phyloP scores from a whole-genome alignment of 2,113 vertebrate genomes.

The Beaufortia kweichowensis region DNA sequence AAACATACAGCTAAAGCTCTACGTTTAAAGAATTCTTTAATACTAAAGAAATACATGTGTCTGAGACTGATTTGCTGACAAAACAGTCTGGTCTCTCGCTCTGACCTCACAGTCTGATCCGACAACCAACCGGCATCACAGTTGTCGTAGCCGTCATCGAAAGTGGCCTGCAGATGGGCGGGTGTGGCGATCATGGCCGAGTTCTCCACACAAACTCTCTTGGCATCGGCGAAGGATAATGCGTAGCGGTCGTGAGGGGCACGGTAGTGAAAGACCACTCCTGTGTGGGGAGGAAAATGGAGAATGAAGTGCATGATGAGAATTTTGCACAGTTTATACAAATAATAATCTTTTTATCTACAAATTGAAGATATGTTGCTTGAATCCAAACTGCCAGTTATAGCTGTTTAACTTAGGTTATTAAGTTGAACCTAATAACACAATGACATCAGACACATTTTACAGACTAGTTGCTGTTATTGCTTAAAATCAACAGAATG shows the following conservation, averaged over 20 bases:
- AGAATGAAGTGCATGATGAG: background rate
- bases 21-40: background rate
- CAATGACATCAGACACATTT: too few species aligned
- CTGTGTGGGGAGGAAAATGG: conserved; percentile 63
- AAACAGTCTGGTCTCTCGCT: background rate
- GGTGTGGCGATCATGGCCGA: conserved; percentile 83
- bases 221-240: conserved; percentile 81
- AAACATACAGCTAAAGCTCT: background rate
- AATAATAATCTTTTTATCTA: background rate
- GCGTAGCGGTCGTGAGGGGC: conserved; percentile 86
- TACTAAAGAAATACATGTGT: background rate
- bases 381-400: background rate
- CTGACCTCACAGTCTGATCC: conserved; percentile 88
- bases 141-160: conserved; percentile 94
- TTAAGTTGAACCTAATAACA: too few species aligned
- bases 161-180: conserved; percentile 87
- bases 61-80: background rate
- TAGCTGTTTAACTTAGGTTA: background rate
- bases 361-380: too few species aligned
- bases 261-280: conserved; percentile 94
- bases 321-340: background rate
- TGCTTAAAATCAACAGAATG: too few species aligned
- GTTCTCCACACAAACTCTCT: conserved; percentile 82
- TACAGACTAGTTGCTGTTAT: too few species aligned
- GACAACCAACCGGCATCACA: conserved; percentile 95